phyloP scores from a whole-genome alignment of 2,797 vertebrate species.

The Sebastes paucispinis region DNA sequence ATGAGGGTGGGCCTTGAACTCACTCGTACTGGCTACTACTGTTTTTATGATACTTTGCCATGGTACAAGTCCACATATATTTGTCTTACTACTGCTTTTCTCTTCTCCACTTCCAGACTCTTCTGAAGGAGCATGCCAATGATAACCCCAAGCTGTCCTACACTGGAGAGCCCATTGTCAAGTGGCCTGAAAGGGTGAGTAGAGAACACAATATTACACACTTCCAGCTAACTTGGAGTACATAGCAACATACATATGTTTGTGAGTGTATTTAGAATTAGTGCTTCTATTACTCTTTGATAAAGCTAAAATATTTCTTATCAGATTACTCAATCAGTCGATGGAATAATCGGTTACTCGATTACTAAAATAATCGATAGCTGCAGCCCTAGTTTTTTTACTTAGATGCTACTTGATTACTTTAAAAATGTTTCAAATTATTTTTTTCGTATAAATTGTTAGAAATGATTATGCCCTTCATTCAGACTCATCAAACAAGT shows the following conservation, averaged over 20 bases:
- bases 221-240: background rate
- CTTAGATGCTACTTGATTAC: background rate
- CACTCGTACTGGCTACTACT: background rate
- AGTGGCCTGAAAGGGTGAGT: constrained; percentile 92
- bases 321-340: too few species aligned
- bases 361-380: too few species aligned
- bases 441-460: background rate
- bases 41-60: background rate
- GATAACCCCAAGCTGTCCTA: constrained; percentile 90
- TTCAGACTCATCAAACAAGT: background rate
- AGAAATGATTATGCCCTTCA: background rate
- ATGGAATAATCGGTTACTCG: too few species aligned
- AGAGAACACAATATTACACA: background rate
- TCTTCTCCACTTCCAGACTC: constrained; percentile 72
- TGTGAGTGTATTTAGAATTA: background rate
- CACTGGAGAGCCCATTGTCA: constrained; percentile 94
- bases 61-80: background rate
- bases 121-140: constrained; percentile 86
- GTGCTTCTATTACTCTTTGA: background rate
- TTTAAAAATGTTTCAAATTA: background rate
- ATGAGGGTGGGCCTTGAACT: constrained; percentile 83
- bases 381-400: background rate
- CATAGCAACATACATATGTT: background rate
- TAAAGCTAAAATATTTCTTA: too few species aligned
- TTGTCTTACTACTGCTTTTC: background rate